Evolutionary conservation across 2,888 invertebrate species (phyloP).

Genomic region (Heliconius charithonia): DNA sequence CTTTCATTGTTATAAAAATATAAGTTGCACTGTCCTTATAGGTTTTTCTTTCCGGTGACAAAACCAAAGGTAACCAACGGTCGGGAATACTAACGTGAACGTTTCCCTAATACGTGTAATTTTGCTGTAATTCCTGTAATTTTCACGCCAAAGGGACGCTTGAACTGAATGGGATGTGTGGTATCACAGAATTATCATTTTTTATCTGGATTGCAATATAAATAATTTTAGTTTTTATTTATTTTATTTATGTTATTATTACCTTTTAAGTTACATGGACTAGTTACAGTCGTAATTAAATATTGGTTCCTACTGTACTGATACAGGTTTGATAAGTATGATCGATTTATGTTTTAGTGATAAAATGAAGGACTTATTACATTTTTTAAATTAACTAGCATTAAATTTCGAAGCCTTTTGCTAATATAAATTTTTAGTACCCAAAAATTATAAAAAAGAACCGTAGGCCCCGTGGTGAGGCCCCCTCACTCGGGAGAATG

Average conservation of each 20-base stretch:
- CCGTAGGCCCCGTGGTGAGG: neutral
- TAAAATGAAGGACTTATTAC: neutral
- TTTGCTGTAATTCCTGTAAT: conserved; percentile 58
- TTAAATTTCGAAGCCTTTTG: neutral
- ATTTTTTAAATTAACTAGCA: neutral
- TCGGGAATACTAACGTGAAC: conserved; percentile 44
- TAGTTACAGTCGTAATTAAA: neutral
- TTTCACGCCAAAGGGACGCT: conserved; percentile 39
- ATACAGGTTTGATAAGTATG: neutral
- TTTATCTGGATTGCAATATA: neutral
- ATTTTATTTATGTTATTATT: neutral
- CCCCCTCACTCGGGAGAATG: neutral
- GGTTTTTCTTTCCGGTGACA: neutral
- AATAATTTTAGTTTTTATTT: neutral
- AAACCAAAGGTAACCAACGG: conserved; percentile 8
- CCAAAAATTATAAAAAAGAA: too few species aligned
- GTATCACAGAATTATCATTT: neutral
- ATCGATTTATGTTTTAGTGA: neutral
- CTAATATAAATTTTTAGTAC: too few species aligned
- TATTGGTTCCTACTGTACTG: neutral
- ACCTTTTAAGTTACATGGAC: neutral
- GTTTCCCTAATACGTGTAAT: conserved; percentile 53
- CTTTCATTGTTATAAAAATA: too few species aligned
- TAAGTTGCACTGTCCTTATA: too few species aligned
- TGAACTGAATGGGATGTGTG: neutral